A percentile compares a stretch with the other conserved stretches of the same genome.
These are phyloP conservation scores for Telmatochromis sp. DNA, from an alignment of 2,113 vertebrate species.

Conservation along the genomic window DNA sequence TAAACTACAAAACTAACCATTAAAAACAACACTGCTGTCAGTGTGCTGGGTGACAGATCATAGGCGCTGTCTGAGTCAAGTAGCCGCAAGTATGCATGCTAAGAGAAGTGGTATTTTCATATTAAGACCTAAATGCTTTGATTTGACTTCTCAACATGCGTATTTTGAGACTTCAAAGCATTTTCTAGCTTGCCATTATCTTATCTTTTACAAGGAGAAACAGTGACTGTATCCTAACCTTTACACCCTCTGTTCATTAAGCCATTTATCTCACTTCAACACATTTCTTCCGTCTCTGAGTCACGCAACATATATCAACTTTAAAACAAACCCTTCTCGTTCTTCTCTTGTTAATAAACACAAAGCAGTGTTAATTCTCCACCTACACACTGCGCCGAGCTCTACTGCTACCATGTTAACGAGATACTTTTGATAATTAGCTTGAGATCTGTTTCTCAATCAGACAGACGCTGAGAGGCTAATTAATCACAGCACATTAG, in stretches of 20 bases:
- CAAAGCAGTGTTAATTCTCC: background rate
- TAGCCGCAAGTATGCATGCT: background rate
- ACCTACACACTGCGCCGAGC: background rate
- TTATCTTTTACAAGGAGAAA: background rate
- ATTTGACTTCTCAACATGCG: background rate
- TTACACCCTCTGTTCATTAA: background rate
- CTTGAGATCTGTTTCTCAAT: conserved; percentile 41
- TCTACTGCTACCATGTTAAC: conserved; percentile 9
- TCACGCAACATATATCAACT: background rate
- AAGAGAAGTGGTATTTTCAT: background rate
- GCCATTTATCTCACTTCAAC: background rate
- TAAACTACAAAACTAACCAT: background rate
- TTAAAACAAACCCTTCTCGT: background rate
- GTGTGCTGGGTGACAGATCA: background rate
- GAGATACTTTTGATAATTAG: conserved; percentile 46
- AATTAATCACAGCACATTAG: conserved; percentile 57
- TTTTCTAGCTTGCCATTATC: background rate
- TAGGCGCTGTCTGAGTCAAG: background rate
- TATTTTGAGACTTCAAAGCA: background rate
- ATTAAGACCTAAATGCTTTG: background rate
- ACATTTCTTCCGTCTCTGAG: background rate
- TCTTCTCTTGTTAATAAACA: background rate
- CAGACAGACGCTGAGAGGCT: conserved; percentile 30
- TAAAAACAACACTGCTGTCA: background rate
- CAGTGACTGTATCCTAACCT: background rate